phyloP scores from a whole-genome alignment of 2,888 invertebrate species.

The Schizotus pectinicornis region DNA sequence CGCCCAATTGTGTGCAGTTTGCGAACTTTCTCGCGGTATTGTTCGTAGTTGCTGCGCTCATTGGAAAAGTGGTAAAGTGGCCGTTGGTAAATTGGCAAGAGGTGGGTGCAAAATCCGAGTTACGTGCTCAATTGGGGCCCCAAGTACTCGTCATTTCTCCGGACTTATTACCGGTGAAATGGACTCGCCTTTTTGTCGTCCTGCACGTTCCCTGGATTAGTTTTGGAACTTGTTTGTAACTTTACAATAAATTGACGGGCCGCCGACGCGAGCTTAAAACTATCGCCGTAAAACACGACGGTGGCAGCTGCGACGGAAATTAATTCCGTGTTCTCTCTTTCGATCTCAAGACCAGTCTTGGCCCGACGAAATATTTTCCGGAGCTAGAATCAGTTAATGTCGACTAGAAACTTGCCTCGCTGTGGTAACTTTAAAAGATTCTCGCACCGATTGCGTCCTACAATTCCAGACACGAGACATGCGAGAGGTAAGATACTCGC shows the following conservation, averaged over 20 bases:
- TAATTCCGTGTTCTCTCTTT: slow-evolving; percentile 8
- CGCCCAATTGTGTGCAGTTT: too few relatives aligned
- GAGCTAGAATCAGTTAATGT: too few relatives aligned
- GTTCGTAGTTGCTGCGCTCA: too few relatives aligned
- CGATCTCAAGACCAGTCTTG: not conserved
- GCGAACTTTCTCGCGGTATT: too few relatives aligned
- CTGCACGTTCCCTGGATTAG: slow-evolving; percentile 14
- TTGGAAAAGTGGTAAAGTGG: not conserved
- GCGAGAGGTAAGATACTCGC: not conserved
- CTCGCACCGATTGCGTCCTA: not conserved
- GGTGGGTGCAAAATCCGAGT: slow-evolving; percentile 1
- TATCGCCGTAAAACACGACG: slow-evolving; percentile 8
- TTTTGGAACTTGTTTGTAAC: slow-evolving; percentile 21
- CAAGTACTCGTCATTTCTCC: slow-evolving; percentile 1
- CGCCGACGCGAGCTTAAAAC: slow-evolving; percentile 3
- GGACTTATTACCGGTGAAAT: not conserved
- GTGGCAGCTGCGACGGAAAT: slow-evolving; percentile 16
- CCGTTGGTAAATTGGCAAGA: not conserved
- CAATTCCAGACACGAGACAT: not conserved
- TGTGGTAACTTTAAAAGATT: too few relatives aligned
- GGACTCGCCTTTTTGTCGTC: slow-evolving; percentile 2
- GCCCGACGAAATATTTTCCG: not conserved
- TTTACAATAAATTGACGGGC: slow-evolving; percentile 26
- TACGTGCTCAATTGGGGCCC: slow-evolving; percentile 17
- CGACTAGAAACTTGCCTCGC: not conserved